These are phyloP conservation scores for Timema podura DNA, from an alignment of 2,888 invertebrate species.

Conservation along the genomic window DNA sequence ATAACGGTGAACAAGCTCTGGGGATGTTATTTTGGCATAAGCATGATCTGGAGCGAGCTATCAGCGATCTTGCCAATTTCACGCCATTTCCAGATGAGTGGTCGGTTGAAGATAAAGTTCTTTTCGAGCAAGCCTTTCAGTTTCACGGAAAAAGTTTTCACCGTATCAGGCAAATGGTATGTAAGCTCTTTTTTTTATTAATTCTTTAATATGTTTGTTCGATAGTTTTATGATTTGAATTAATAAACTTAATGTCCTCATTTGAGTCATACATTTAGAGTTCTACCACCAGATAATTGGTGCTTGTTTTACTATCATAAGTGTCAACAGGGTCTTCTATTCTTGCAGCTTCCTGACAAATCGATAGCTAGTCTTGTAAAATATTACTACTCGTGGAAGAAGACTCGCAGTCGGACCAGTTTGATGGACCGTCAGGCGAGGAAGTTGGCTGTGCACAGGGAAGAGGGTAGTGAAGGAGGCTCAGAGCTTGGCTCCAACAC, in stretches of 20 bases:
- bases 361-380: constrained; percentile 93
- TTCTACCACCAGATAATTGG: too few relatives aligned
- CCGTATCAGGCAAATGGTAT: constrained; percentile 94
- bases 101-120: constrained; percentile 96
- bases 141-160: constrained; percentile 98
- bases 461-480: constrained; percentile 73
- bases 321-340: not conserved
- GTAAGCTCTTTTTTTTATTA: constrained; percentile 29
- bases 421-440: constrained; percentile 85
- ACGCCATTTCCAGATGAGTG: constrained; percentile 97
- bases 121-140: constrained; percentile 97
- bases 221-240: constrained; percentile 13
- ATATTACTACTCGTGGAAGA: constrained; percentile 99
- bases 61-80: constrained; percentile 91
- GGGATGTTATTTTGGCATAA: constrained; percentile 99
- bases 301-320: constrained; percentile 17
- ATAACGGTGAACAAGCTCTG: constrained; percentile 94
- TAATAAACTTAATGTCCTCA: not conserved
- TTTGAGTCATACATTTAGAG: too few relatives aligned
- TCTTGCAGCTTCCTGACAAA: constrained; percentile 88
- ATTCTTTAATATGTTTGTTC: too few relatives aligned
- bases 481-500: constrained; percentile 81
- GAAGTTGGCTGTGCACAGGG: constrained; percentile 63
- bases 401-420: constrained; percentile 85
- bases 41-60: constrained; percentile 88